Evolutionary conservation across 2,113 vertebrate species (phyloP).

Genomic region (Acanthochromis polyacanthus): DNA sequence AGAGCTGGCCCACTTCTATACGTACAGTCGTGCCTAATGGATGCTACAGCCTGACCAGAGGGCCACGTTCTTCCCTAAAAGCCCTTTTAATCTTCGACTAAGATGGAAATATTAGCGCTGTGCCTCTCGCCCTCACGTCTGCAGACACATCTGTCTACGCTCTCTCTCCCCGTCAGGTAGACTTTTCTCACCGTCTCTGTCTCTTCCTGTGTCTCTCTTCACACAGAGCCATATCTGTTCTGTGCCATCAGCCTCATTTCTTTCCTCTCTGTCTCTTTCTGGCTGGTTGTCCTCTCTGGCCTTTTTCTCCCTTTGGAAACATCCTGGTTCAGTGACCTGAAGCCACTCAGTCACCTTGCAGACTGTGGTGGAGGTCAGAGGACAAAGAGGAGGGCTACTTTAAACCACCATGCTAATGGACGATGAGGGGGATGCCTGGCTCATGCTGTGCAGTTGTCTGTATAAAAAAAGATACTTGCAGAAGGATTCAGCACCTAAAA

Average conservation of each 20-base stretch:
- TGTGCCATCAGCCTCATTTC: constrained; percentile 30
- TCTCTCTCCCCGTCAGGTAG: constrained; percentile 33
- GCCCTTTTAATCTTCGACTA: neutral
- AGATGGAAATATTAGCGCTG: constrained; percentile 37
- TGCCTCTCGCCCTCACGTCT: constrained; percentile 14
- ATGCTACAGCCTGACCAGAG: neutral
- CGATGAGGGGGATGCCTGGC: neutral
- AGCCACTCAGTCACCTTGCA: constrained; percentile 38
- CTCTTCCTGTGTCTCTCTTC: constrained; percentile 38
- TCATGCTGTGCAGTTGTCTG: neutral
- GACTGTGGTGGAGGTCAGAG: constrained; percentile 20
- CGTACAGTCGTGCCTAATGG: constrained; percentile 18
- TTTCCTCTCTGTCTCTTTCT: constrained; percentile 4
- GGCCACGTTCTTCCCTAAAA: constrained; percentile 16
- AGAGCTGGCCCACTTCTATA: neutral
- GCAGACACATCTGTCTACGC: constrained; percentile 61
- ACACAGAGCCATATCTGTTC: constrained; percentile 62
- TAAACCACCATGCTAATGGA: constrained; percentile 27
- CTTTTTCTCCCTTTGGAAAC: constrained; percentile 35
- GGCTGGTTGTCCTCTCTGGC: constrained; percentile 22
- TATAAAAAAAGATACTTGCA: neutral
- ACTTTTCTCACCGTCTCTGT: constrained; percentile 43
- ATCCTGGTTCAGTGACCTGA: constrained; percentile 40
- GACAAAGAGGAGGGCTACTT: constrained; percentile 36
- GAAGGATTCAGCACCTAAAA: neutral